Evolutionary conservation across 2,888 invertebrate species (phyloP).

Genomic region (Griposia aprilina): DNA sequence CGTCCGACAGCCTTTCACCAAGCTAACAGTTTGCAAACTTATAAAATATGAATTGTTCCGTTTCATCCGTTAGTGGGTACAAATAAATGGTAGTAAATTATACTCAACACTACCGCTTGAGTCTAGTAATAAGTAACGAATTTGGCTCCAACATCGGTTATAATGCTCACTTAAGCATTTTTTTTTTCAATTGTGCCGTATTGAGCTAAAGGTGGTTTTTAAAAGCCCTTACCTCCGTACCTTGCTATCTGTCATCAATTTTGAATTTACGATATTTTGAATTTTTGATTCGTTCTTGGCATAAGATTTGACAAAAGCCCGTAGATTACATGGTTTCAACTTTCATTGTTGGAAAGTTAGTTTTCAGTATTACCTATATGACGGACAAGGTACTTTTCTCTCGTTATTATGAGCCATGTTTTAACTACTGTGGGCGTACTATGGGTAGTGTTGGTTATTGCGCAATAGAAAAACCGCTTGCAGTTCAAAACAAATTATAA

Average conservation of each 20-base stretch:
- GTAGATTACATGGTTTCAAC: background rate
- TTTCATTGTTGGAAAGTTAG: background rate
- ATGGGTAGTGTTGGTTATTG: too few species aligned
- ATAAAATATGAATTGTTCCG: constrained; percentile 25
- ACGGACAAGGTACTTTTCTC: too few species aligned
- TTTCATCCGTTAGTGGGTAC: background rate
- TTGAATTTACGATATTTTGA: background rate
- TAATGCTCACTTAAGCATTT: background rate
- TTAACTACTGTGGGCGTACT: too few species aligned
- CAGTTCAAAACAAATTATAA: too few species aligned
- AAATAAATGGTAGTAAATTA: background rate
- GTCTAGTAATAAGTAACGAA: background rate
- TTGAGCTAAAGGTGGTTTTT: background rate
- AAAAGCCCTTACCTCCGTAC: too few species aligned
- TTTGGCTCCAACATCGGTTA: too few species aligned
- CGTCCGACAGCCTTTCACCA: constrained; percentile 35
- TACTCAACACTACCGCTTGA: too few species aligned
- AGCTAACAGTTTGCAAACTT: constrained; percentile 20
- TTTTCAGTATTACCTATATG: too few species aligned
- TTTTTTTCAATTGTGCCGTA: background rate
- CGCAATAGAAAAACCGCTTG: too few species aligned
- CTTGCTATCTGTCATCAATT: background rate
- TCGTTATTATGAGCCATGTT: too few species aligned
- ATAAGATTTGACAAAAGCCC: background rate
- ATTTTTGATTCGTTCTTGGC: background rate